Evolutionary conservation across 2,113 vertebrate species (phyloP), one percentile per base, ranked within the genome.

Genomic region (Strigops habroptila): DNA sequence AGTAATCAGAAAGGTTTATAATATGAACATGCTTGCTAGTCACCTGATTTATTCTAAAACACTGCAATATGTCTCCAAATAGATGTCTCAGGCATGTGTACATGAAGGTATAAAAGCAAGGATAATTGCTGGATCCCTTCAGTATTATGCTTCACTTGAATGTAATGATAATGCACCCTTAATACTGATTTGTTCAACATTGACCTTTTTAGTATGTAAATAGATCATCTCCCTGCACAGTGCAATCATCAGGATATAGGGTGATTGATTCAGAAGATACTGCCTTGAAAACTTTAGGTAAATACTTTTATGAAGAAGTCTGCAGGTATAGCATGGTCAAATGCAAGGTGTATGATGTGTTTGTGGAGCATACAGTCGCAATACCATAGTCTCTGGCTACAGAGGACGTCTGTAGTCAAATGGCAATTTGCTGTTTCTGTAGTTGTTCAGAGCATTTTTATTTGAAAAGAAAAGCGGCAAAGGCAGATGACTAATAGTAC

Each of bases 151-250:
- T 96, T 96, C 81, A 88, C 25, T 95, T 92, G 64, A 83, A 77
- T 55, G 33, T 30, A 83, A 67, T 2, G 15, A 95, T 62, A 78
- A 94, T 82, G 35, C 41, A 51, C 65, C 7, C n/a, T 91, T 92
- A 88, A 83, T 65, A 71, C 62, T 39, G 77, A 95, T 60, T 93
- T 96, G 88, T 95, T 92, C 63, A 76, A 33, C 57, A n/a, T 1
- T 95, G 95, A 97, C 96, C 95, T 97, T 97, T 97, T 97, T 44
- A 97, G 64, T 91, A 96, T 97, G 91, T 97, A 96, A 97, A 98
- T 90, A 96, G 92, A 95, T 97, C 68, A 94, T 92, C 25, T 94
- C 31, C 55, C n/a, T 88, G 9, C 55, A 86, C 46, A 76, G 59
- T 76, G 78, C 37, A 79, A 86, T 90, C 78, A 91, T 71, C 64